Evolutionary conservation across 2,888 invertebrate genomes (phyloP), one percentile per base, ranked within the genome.

Genomic region (Troides oblongomaculatus): DNA sequence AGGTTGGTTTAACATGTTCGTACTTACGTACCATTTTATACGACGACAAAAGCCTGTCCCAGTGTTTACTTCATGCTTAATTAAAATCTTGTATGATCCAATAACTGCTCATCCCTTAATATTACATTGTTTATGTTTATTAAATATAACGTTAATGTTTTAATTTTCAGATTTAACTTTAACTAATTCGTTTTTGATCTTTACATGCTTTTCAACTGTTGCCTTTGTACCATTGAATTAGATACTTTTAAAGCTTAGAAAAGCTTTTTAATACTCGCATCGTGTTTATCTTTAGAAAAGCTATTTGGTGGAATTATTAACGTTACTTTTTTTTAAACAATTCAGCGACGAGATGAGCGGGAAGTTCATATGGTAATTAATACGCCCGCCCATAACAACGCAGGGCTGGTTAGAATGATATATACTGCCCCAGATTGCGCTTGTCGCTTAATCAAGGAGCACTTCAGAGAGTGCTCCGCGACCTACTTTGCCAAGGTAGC

Each of bases 41-140:
- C 23, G 23, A 58, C 12, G 57, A 23, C n/a, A 53, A 4, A 23
- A 58, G 30, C 57, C 57, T 23, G 18, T 58, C 8, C n/a, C 14
- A 14, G 18, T 53, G 53, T 53, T 53, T 56, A 56, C 56, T 64
- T 64, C 36, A 21, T 36, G 56, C 64, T 56, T 64, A 64, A 64
- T 64, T 64, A 64, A 64, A 64, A 56, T 36, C 56, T 56, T 56
- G 25, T 64, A 30, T 30, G 30, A 14, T 12, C n/a, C 53, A 53
- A 53, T 18, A 6, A 53, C 53, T 53, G 53, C 53, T 53, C 53
- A 53, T 53, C n/a, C 3, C n/a, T 53, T 53, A 53, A 53, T 53
- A n/a, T n/a, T 53, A 18, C 6, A 1, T n/a, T n/a, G 8, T 53
- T 53, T n/a, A 53, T n/a, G 14, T 53, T 53, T n/a, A 53, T 53